Conservation (phyloP, 2,888 invertebrate genomes). For the Limnephilus marmoratus region DNA sequence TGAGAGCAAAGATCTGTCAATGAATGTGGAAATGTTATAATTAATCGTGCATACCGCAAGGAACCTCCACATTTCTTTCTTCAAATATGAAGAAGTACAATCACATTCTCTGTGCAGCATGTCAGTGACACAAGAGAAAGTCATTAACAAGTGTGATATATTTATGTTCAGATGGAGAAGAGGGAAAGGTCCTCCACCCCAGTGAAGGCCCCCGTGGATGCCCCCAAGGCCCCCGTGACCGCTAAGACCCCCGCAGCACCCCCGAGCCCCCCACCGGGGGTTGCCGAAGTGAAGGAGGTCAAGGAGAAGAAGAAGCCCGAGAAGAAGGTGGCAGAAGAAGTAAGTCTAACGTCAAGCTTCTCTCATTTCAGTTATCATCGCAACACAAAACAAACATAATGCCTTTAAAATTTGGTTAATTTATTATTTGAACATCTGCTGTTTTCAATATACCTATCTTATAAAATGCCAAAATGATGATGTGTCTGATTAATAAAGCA, state of each 20-base stretch:
- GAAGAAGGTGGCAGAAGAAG: conserved; percentile 72
- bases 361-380: background rate
- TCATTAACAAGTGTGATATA: background rate
- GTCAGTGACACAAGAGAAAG: no score
- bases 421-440: background rate
- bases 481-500: background rate
- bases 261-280: conserved; percentile 67
- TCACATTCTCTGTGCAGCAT: no score
- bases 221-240: conserved; percentile 33
- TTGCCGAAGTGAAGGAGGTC: conserved; percentile 75
- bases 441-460: background rate
- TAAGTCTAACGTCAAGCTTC: conserved; percentile 63
- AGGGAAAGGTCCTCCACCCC: conserved; percentile 64
- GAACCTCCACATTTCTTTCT: background rate
- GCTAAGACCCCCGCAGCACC: conserved; percentile 29
- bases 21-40: background rate
- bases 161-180: conserved; percentile 59
- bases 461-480: background rate
- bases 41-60: background rate
- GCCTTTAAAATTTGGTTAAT: background rate
- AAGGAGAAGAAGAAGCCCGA: conserved; percentile 70
- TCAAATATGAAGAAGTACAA: background rate
- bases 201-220: conserved; percentile 58
- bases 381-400: background rate
- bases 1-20: background rate